These are phyloP conservation scores for Drosophila ustulata DNA, from an alignment of 2,888 invertebrate species.

Conservation along the genomic window DNA sequence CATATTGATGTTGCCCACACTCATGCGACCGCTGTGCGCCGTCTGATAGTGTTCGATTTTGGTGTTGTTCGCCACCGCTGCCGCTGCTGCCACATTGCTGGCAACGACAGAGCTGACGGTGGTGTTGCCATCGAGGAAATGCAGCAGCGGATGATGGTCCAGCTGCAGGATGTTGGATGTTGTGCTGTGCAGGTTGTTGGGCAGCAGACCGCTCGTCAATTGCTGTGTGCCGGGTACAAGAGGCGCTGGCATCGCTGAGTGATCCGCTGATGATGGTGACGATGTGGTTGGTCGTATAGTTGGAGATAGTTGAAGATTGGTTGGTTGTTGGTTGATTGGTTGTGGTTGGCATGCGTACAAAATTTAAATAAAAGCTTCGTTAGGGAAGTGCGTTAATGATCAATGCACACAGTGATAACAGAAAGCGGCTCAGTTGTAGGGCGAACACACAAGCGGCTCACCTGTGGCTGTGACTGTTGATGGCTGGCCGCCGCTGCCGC, in stretches of 20 bases:
- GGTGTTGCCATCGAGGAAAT: constrained; percentile 82
- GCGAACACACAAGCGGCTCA: constrained; percentile 82
- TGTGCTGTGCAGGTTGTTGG: constrained; percentile 73
- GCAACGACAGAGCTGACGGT: constrained; percentile 82
- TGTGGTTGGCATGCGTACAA: constrained; percentile 79
- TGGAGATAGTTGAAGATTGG: constrained; percentile 32
- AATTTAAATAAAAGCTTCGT: constrained; percentile 84
- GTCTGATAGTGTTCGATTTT: constrained; percentile 68
- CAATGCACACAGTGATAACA: constrained; percentile 81
- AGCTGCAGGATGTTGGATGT: constrained; percentile 76
- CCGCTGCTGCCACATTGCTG: constrained; percentile 60
- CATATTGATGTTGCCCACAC: constrained; percentile 71
- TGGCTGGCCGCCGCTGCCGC: constrained; percentile 56
- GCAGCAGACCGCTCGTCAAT: constrained; percentile 65
- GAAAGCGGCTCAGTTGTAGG: constrained; percentile 82
- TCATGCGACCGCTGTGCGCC: constrained; percentile 65
- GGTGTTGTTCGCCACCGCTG: constrained; percentile 66
- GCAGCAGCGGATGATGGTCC: constrained; percentile 82
- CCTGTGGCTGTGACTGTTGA: constrained; percentile 73
- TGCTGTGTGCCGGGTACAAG: constrained; percentile 67
- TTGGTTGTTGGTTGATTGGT: constrained; percentile 50
- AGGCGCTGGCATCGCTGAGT: constrained; percentile 69
- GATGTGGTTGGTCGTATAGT: constrained; percentile 31
- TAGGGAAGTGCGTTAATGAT: constrained; percentile 82
- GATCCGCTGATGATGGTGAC: constrained; percentile 62